phyloP scores from a whole-genome alignment of 2,888 invertebrate species.

The Drosophila nigricruria region DNA sequence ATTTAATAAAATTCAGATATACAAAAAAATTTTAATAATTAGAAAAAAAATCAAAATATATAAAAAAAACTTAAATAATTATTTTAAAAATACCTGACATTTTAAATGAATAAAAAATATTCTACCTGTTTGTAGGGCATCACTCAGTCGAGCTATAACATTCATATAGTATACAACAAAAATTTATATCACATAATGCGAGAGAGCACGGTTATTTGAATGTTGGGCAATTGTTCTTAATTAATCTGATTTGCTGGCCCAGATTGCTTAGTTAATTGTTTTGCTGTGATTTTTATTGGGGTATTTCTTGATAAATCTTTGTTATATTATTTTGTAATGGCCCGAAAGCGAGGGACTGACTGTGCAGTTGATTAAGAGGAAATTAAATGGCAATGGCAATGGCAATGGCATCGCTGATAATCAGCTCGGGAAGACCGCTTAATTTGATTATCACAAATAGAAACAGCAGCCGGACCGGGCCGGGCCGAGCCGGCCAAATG shows the following conservation, averaged over 20 bases:
- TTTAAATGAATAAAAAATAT: neutral
- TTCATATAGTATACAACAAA: neutral
- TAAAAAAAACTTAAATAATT: too few species aligned
- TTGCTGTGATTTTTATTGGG: slow-evolving; percentile 31
- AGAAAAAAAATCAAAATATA: neutral
- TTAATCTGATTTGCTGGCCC: slow-evolving; percentile 47
- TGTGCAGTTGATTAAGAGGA: slow-evolving; percentile 32
- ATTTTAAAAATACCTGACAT: neutral
- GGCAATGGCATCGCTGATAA: slow-evolving; percentile 32
- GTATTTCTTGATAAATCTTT: slow-evolving; percentile 38
- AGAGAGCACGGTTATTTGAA: slow-evolving; percentile 5
- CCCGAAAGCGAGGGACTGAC: slow-evolving; percentile 5
- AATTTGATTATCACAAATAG: slow-evolving; percentile 52
- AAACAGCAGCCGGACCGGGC: slow-evolving; percentile 11
- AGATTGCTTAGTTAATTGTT: slow-evolving; percentile 44
- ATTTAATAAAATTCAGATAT: too few species aligned
- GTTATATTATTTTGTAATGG: slow-evolving; percentile 23
- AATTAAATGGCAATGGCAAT: slow-evolving; percentile 35
- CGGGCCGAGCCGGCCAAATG: neutral
- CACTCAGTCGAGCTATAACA: neutral
- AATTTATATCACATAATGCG: neutral
- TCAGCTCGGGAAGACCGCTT: slow-evolving; percentile 38
- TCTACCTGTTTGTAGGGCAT: neutral
- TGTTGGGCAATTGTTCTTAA: slow-evolving; percentile 39
- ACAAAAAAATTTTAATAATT: too few species aligned